Conservation (phyloP, 1,140 invertebrate species). For the Neodiprion virginianus region DNA sequence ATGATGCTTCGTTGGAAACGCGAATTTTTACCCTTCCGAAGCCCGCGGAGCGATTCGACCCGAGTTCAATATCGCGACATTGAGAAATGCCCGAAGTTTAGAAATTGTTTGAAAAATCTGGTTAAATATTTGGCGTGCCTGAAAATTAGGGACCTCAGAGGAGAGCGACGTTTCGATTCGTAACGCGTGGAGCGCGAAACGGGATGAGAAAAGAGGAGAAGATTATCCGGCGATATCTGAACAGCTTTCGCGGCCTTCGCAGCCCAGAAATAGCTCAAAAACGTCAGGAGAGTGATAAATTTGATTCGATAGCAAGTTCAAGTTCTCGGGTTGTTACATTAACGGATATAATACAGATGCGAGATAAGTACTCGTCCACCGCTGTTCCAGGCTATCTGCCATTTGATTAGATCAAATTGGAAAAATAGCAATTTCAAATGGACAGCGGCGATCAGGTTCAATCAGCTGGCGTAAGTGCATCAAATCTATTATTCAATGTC, state of each 20-base stretch:
- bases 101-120: too few species aligned
- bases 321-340: background rate
- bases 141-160: too few species aligned
- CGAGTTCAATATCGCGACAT: too few species aligned
- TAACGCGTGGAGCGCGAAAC: too few species aligned
- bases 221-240: too few species aligned
- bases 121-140: too few species aligned
- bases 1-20: too few species aligned
- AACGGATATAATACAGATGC: background rate
- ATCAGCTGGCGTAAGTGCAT: background rate
- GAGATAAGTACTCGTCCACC: background rate
- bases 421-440: background rate
- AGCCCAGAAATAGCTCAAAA: background rate
- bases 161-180: too few species aligned
- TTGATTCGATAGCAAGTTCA: background rate
- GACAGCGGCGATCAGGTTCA: background rate
- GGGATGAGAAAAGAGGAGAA: too few species aligned
- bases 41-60: too few species aligned
- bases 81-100: too few species aligned
- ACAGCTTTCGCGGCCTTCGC: background rate
- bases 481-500: background rate
- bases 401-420: background rate
- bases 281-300: background rate
- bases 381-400: background rate
- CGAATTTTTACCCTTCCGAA: too few species aligned